Evolutionary conservation across 1,140 invertebrate species (phyloP).

Genomic region (Leptopilina clavipes): DNA sequence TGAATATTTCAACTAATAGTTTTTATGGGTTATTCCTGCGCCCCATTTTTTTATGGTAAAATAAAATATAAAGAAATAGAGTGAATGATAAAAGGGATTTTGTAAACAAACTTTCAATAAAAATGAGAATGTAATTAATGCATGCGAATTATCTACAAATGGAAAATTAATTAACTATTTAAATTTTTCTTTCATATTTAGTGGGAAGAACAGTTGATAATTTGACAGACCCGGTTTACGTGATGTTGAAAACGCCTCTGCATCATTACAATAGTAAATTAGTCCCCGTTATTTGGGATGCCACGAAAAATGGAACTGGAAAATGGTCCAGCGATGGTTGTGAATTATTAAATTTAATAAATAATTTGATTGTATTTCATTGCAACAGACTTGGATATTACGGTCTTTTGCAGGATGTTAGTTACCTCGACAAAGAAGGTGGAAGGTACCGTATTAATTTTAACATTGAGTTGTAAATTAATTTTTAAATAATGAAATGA

Average conservation of each 20-base stretch:
- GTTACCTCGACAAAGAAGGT: conserved; percentile 58
- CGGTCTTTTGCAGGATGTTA: conserved; percentile 84
- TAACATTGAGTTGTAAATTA: too few species aligned
- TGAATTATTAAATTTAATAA: conserved; percentile 78
- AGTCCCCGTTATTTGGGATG: conserved; percentile 83
- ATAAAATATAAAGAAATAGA: too few species aligned
- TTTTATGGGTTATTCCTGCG: too few species aligned
- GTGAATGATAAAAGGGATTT: too few species aligned
- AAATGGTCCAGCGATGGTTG: conserved; percentile 84
- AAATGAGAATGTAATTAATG: not conserved
- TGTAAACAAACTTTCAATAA: conserved; percentile 18
- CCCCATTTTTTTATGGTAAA: too few species aligned
- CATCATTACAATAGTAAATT: conserved; percentile 73
- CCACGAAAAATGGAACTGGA: conserved; percentile 77
- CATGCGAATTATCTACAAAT: conserved; percentile 32
- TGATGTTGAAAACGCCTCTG: conserved; percentile 77
- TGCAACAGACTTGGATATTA: conserved; percentile 89
- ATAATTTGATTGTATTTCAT: conserved; percentile 84
- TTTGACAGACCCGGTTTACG: conserved; percentile 80
- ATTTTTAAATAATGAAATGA: conserved; percentile 34
- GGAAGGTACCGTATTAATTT: conserved; percentile 57
- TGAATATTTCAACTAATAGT: too few species aligned
- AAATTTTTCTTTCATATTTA: conserved; percentile 61
- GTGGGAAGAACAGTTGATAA: conserved; percentile 75
- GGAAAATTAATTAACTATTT: conserved; percentile 4